Percentiles rank a stretch among this genome's conserved stretches.
Conservation (phyloP, 1,140 invertebrate species). For the Saxidomus purpurata region DNA sequence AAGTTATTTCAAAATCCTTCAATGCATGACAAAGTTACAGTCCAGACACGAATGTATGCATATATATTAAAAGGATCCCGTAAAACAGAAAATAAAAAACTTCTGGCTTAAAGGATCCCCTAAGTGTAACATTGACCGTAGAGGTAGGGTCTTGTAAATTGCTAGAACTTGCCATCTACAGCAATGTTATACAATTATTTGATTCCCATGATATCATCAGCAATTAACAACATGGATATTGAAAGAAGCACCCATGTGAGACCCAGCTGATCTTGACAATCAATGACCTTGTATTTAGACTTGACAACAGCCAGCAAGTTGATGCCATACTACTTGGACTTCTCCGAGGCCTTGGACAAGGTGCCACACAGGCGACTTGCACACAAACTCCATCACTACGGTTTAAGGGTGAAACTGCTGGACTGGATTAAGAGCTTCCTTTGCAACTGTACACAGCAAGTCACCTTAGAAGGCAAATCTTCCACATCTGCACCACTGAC, state of each 20-base stretch:
- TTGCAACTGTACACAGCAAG: conserved; percentile 43
- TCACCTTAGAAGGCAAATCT: too few species aligned
- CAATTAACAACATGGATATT: conserved; percentile 16
- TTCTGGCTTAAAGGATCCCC: too few species aligned
- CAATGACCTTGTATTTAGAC: neutral
- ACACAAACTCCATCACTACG: conserved; percentile 58
- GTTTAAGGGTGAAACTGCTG: conserved; percentile 30
- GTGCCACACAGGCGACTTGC: conserved; percentile 64
- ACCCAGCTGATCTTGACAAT: conserved; percentile 17
- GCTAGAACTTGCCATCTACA: too few species aligned
- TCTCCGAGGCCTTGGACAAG: conserved; percentile 67
- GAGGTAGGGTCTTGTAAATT: too few species aligned
- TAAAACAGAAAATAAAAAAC: too few species aligned
- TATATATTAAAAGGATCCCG: too few species aligned
- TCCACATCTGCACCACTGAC: conserved; percentile 42
- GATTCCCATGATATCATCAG: neutral
- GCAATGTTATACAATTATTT: too few species aligned
- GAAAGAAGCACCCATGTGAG: neutral
- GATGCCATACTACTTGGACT: conserved; percentile 63
- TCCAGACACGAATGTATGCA: too few species aligned
- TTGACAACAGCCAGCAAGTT: conserved; percentile 30
- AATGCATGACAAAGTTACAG: too few species aligned
- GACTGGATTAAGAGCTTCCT: conserved; percentile 64
- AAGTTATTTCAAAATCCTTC: too few species aligned
- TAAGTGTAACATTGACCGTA: too few species aligned